Percentiles rank a stretch among this genome's conserved stretches.
phyloP scores from a whole-genome alignment of 1,140 invertebrate species.

The Oscheius sp. region DNA sequence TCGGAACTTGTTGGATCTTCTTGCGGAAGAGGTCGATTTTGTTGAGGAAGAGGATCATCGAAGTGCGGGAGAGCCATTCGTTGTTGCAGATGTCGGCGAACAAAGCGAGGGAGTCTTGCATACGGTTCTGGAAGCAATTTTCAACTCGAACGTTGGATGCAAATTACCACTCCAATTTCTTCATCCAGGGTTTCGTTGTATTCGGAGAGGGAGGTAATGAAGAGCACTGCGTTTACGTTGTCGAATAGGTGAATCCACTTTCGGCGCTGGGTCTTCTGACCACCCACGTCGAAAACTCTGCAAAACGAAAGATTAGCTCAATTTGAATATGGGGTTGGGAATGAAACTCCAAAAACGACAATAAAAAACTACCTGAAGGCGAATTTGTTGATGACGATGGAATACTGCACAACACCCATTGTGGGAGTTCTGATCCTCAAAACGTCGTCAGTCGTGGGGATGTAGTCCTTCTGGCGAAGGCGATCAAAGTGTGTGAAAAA shows the following conservation, averaged over 20 bases:
- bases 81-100: conserved; percentile 59
- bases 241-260: conserved; percentile 63
- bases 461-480: conserved; percentile 83
- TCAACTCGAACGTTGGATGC: background rate
- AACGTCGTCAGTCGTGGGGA: conserved; percentile 94
- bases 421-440: conserved; percentile 91
- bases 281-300: conserved; percentile 95
- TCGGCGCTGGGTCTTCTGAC: conserved; percentile 62
- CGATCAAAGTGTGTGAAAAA: too few species aligned
- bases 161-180: conserved; percentile 55
- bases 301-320: conserved; percentile 2
- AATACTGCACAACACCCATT: conserved; percentile 66
- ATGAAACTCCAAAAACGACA: too few species aligned
- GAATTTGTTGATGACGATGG: conserved; percentile 57
- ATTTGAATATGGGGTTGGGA: background rate
- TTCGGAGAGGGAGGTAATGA: conserved; percentile 63
- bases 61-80: conserved; percentile 56
- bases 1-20: conserved; percentile 44
- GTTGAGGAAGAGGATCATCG: conserved; percentile 59
- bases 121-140: conserved; percentile 59
- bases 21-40: conserved; percentile 58
- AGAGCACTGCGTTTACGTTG: conserved; percentile 63
- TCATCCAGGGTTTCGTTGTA: conserved; percentile 64
- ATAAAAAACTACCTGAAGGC: conserved; percentile 48
- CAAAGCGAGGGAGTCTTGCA: conserved; percentile 58